Evolutionary conservation across 2,888 invertebrate genomes (phyloP).

Genomic region (Melanchra persicariae): DNA sequence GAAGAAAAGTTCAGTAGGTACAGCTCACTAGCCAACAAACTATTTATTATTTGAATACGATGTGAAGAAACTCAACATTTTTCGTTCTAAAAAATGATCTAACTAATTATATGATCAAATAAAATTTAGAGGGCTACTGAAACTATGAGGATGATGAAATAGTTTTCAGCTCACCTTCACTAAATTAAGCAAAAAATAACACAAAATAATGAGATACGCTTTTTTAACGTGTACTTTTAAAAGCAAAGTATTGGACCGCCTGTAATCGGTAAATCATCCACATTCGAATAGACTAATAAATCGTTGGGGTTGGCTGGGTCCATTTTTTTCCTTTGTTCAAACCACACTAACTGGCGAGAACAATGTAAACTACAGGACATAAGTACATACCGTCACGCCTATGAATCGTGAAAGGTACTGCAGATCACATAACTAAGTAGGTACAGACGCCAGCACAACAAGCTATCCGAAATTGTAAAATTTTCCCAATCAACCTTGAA

Average conservation of each 20-base stretch:
- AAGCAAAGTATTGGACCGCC: not conserved
- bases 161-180: not conserved
- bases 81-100: no score
- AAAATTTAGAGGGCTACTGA: no score
- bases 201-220: not conserved
- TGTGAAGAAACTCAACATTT: no score
- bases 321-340: constrained; percentile 25
- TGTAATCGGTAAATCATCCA: constrained; percentile 33
- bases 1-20: no score
- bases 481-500: no score
- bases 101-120: no score
- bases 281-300: constrained; percentile 38
- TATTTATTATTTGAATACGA: no score
- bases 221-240: not conserved
- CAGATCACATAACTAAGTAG: not conserved
- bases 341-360: constrained; percentile 9
- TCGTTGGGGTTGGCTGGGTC: constrained; percentile 19
- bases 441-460: no score
- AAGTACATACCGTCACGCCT: constrained; percentile 17
- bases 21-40: no score
- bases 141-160: no score
- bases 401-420: not conserved
- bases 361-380: constrained; percentile 29
- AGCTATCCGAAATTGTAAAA: no score
- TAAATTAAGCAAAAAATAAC: no score